These are phyloP conservation scores for Rhinichthys osculus DNA, from an alignment of 2,797 vertebrate species.

Conservation along the genomic window DNA sequence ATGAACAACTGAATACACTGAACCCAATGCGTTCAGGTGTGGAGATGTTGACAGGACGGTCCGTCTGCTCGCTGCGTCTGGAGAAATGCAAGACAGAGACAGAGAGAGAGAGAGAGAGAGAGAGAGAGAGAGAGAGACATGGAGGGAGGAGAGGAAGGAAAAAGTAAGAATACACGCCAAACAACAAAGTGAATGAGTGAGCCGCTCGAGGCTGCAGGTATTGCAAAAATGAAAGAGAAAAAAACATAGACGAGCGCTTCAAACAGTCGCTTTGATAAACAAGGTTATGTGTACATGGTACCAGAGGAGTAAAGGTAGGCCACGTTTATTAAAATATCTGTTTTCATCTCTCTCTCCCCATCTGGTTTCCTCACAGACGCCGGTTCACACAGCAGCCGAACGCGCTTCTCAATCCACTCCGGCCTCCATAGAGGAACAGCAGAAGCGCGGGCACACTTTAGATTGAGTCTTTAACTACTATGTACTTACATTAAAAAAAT, in stretches of 20 bases:
- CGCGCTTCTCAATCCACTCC: not conserved
- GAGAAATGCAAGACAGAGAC: not conserved
- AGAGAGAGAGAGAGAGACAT: slow-evolving; percentile 50
- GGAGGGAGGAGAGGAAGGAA: slow-evolving; percentile 59
- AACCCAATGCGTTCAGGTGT: no score
- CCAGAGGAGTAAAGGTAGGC: slow-evolving; percentile 29
- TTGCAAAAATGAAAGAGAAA: slow-evolving; percentile 55
- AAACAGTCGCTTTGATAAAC: slow-evolving; percentile 59
- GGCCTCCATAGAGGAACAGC: no score
- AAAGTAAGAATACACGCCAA: slow-evolving; percentile 52
- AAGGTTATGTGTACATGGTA: slow-evolving; percentile 40
- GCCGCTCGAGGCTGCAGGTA: slow-evolving; percentile 54
- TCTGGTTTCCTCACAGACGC: not conserved
- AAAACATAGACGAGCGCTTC: slow-evolving; percentile 55
- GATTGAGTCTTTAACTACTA: no score
- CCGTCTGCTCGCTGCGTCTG: not conserved
- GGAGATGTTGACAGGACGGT: not conserved
- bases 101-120: slow-evolving; percentile 33
- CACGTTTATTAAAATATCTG: slow-evolving; percentile 22
- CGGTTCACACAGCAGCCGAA: not conserved
- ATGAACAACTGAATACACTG: not conserved
- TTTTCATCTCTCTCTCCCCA: not conserved
- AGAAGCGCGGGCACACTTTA: no score
- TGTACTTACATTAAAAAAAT: no score
- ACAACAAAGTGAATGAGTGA: slow-evolving; percentile 59